Conservation (phyloP, 2,113 vertebrate genomes). For the Gopherus flavomarginatus region DNA sequence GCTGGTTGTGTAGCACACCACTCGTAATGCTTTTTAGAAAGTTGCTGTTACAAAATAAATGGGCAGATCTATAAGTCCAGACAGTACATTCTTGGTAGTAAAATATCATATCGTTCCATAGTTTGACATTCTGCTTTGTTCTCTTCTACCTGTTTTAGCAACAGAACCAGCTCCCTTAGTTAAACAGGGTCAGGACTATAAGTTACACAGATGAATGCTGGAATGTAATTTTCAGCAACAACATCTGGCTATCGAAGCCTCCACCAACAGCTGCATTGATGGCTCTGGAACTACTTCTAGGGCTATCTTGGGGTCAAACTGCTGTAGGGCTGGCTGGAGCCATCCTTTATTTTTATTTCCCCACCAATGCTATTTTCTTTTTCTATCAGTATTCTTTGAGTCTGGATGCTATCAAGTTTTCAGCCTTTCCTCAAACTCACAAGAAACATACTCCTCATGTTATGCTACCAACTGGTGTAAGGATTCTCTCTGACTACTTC, state of each 20-base stretch:
- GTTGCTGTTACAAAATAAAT: background rate
- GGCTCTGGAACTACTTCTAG: slow-evolving; percentile 19
- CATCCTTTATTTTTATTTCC: background rate
- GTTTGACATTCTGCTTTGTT: slow-evolving; percentile 51
- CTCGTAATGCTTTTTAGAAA: background rate
- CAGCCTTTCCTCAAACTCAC: slow-evolving; percentile 22
- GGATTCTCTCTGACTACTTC: background rate
- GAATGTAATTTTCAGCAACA: slow-evolving; percentile 71
- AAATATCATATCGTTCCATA: slow-evolving; percentile 41
- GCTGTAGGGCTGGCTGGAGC: slow-evolving; percentile 74
- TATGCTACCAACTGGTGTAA: slow-evolving; percentile 25
- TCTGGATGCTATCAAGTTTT: slow-evolving; percentile 64
- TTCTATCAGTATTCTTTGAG: slow-evolving; percentile 41
- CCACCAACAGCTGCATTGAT: slow-evolving; percentile 68
- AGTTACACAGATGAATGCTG: slow-evolving; percentile 69
- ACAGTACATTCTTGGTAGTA: slow-evolving; percentile 18
- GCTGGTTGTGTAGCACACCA: background rate
- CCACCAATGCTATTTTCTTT: slow-evolving; percentile 49
- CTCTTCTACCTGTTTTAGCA: slow-evolving; percentile 62
- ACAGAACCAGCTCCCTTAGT: slow-evolving; percentile 49
- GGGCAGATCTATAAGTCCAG: background rate
- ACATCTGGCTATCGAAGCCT: slow-evolving; percentile 77
- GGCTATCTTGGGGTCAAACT: slow-evolving; percentile 73
- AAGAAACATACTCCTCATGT: slow-evolving; percentile 39
- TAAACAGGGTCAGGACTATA: slow-evolving; percentile 66